phyloP scores from a whole-genome alignment of 2,113 vertebrate species.

The Charina bottae region DNA sequence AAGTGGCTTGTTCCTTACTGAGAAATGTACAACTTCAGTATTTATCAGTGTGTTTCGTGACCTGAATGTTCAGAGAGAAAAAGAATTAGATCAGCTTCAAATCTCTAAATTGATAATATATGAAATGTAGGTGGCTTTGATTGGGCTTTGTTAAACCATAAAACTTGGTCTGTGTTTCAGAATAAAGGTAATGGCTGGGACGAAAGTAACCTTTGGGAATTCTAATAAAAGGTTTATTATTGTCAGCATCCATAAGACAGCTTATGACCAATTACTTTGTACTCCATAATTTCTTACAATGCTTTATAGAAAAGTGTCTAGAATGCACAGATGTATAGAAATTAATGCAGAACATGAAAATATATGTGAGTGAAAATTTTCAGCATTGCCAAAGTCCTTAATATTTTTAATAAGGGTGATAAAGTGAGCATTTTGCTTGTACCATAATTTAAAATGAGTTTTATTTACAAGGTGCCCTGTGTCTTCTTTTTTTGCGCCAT shows the following conservation, averaged over 20 bases:
- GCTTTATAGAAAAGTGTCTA: constrained; percentile 9
- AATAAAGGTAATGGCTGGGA: constrained; percentile 13
- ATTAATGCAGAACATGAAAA: neutral
- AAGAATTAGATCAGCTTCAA: neutral
- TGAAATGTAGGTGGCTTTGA: constrained; percentile 32
- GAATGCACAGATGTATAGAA: neutral
- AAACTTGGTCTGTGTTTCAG: neutral
- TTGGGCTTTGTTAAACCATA: constrained; percentile 13
- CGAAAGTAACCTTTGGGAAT: neutral
- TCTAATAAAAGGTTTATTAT: constrained; percentile 18
- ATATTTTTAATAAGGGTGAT: neutral
- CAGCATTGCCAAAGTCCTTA: neutral
- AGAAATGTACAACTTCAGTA: neutral
- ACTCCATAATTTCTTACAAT: neutral
- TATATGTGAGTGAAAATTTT: constrained; percentile 5
- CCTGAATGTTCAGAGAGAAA: constrained; percentile 19
- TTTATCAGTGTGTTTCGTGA: constrained; percentile 30
- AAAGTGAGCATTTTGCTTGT: neutral
- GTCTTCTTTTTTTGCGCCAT: neutral
- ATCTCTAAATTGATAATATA: constrained; percentile 16
- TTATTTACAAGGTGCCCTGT: neutral
- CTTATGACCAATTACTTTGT: neutral
- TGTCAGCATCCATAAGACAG: neutral
- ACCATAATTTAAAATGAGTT: neutral
- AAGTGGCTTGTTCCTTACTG: constrained; percentile 18